These are phyloP conservation scores for Menura novaehollandiae DNA, from an alignment of 2,113 vertebrate genomes.

Conservation along the genomic window DNA sequence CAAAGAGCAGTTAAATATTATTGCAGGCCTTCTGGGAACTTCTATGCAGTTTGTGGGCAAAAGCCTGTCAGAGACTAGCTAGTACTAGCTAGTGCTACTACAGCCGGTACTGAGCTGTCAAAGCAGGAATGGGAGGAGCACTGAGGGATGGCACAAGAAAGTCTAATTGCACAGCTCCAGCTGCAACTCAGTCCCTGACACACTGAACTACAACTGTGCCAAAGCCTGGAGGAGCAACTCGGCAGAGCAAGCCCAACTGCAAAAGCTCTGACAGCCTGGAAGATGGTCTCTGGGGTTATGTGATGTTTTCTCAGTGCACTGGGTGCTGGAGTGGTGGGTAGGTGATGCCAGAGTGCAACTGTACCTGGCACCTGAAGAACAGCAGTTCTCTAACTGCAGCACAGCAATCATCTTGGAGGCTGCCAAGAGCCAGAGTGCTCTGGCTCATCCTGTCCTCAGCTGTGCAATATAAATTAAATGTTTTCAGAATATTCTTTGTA, in stretches of 20 bases:
- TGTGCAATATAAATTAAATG: background rate
- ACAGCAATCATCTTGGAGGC: background rate
- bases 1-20: background rate
- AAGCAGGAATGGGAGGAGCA: slow-evolving; percentile 39
- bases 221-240: background rate
- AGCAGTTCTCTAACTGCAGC: background rate
- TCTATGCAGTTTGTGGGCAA: background rate
- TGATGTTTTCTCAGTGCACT: background rate
- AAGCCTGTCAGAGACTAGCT: slow-evolving; percentile 15
- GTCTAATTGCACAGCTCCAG: slow-evolving; percentile 31
- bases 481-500: background rate
- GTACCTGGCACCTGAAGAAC: background rate
- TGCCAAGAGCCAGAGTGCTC: background rate
- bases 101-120: slow-evolving; percentile 22
- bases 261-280: background rate
- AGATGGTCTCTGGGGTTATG: background rate
- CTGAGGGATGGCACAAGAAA: background rate
- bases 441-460: background rate
- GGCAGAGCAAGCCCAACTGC: accelerated
- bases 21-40: background rate
- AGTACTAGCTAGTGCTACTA: slow-evolving; percentile 23
- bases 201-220: slow-evolving; percentile 29
- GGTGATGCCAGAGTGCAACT: background rate
- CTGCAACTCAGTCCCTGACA: slow-evolving; percentile 33
- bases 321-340: background rate